Evolutionary conservation across 2,888 invertebrate genomes (phyloP).

Genomic region (Tetranychus piercei): DNA sequence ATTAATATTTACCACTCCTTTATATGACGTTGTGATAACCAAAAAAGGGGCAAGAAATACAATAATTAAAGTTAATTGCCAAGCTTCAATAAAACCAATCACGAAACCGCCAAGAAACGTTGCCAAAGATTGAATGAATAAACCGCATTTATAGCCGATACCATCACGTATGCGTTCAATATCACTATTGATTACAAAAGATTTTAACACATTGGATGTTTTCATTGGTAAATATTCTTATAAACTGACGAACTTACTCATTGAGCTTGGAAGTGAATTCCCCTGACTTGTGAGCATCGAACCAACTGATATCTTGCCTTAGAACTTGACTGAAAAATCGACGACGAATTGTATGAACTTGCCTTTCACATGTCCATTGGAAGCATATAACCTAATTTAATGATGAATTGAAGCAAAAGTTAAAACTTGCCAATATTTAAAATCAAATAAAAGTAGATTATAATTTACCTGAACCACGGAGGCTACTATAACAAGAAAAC

Average conservation of each 20-base stretch:
- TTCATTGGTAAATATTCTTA: too few relatives aligned
- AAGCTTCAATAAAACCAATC: constrained; percentile 30
- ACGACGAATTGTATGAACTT: constrained; percentile 35
- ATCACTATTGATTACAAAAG: constrained; percentile 22
- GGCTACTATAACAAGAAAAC: neutral
- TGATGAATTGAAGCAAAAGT: neutral
- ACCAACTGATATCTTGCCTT: constrained; percentile 35
- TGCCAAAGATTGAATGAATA: constrained; percentile 50
- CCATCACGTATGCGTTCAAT: constrained; percentile 53
- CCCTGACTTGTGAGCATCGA: constrained; percentile 36
- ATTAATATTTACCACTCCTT: constrained; percentile 24
- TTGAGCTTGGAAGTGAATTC: constrained; percentile 31
- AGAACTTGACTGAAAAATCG: constrained; percentile 31
- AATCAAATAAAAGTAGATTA: too few relatives aligned
- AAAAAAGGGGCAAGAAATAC: constrained; percentile 38
- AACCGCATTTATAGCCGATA: constrained; percentile 58
- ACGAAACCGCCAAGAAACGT: constrained; percentile 42
- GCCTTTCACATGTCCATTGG: constrained; percentile 29
- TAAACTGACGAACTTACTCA: neutral
- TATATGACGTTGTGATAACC: neutral
- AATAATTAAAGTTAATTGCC: constrained; percentile 41
- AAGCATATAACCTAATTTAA: constrained; percentile 16
- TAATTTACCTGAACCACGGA: neutral
- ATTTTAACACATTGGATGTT: too few relatives aligned
- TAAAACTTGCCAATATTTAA: too few relatives aligned